phyloP scores from a whole-genome alignment of 2,888 invertebrate species.

The Tineola bisselliella region DNA sequence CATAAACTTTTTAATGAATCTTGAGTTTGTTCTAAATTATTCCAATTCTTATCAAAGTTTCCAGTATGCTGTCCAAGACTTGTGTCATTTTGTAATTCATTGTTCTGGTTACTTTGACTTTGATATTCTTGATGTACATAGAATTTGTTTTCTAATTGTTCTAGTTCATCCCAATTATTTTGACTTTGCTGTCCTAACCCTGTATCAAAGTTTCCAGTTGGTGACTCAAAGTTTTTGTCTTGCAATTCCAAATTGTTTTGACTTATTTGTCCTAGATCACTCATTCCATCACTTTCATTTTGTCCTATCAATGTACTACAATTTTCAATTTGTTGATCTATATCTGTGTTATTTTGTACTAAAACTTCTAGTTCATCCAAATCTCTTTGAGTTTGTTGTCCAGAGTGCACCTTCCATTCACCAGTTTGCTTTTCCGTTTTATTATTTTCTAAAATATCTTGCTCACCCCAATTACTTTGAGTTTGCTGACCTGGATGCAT shows the following conservation, averaged over 20 bases:
- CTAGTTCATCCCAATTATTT: conserved; percentile 24
- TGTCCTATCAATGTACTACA: conserved; percentile 7
- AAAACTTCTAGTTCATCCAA: conserved; percentile 17
- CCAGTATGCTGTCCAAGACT: neutral
- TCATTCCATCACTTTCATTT: conserved; percentile 17
- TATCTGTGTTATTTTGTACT: conserved; percentile 16
- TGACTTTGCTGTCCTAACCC: conserved; percentile 23
- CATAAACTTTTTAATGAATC: conserved; percentile 20
- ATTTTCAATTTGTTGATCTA: neutral
- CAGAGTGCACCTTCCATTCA: conserved; percentile 15
- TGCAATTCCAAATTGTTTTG: conserved; percentile 16
- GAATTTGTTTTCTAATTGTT: conserved; percentile 24
- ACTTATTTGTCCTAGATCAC: conserved; percentile 17
- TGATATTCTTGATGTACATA: too few species aligned
- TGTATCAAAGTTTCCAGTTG: conserved; percentile 16
- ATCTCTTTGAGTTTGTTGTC: conserved; percentile 18
- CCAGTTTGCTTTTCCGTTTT: conserved; percentile 19
- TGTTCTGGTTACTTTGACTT: too few species aligned
- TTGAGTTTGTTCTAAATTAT: conserved; percentile 8
- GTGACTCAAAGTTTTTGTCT: conserved; percentile 15
- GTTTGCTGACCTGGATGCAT: neutral
- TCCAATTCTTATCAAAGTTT: neutral
- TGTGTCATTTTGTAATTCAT: too few species aligned
- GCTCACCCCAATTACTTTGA: conserved; percentile 14
- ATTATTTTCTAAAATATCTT: conserved; percentile 14